phyloP scores from a whole-genome alignment of 2,888 invertebrate species.

The Melikaiella ostensackeni region DNA sequence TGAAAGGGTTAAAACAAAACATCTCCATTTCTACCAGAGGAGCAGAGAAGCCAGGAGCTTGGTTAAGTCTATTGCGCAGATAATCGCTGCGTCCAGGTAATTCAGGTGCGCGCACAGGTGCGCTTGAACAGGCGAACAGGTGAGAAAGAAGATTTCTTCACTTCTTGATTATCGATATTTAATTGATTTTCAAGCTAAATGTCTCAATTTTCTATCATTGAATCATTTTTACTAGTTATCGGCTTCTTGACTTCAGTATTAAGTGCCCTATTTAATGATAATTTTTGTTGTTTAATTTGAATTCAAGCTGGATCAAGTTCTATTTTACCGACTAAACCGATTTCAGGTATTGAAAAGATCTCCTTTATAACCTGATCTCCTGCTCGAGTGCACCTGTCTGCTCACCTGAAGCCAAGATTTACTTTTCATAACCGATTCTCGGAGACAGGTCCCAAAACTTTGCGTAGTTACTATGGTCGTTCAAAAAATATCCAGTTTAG shows the following conservation, averaged over 20 bases:
- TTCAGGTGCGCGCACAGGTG: conserved; percentile 72
- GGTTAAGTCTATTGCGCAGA: conserved; percentile 62
- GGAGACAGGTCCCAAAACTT: background rate
- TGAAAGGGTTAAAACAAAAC: conserved; percentile 68
- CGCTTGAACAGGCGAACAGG: conserved; percentile 65
- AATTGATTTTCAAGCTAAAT: background rate
- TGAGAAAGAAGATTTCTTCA: conserved; percentile 52
- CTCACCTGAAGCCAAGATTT: conserved; percentile 69
- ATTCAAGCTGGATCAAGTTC: no score
- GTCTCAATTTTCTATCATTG: background rate
- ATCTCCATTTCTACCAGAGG: conserved; percentile 61
- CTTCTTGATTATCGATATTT: conserved; percentile 21
- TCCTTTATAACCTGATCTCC: conserved; percentile 66
- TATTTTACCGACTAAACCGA: conserved; percentile 40
- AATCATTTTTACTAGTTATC: background rate
- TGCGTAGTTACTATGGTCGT: no score
- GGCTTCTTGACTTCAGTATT: background rate
- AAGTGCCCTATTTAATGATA: background rate
- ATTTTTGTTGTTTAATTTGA: no score
- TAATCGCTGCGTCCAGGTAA: conserved; percentile 65
- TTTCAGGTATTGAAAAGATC: conserved; percentile 54
- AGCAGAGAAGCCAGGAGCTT: conserved; percentile 58
- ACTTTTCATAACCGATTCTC: conserved; percentile 49
- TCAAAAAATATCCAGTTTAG: no score
- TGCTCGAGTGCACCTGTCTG: conserved; percentile 71